Evolutionary conservation across 2,888 invertebrate species (phyloP), one percentile per base, ranked within the genome.

Genomic region (Sisyra nigra): DNA sequence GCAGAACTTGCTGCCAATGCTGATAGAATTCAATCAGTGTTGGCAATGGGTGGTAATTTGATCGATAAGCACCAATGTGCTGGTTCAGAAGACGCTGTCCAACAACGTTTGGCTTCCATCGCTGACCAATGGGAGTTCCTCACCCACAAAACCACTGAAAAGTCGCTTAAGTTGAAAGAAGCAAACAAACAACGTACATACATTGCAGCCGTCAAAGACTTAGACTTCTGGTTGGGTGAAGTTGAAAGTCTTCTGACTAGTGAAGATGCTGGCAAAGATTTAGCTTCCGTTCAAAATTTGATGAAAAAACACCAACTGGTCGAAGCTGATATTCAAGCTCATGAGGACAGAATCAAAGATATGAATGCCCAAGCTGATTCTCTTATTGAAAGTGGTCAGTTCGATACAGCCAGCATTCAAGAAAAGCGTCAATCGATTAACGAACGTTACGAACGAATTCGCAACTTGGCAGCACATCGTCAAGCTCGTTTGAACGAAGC

Each of bases 151-250:
- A 94, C 96, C 0, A 89, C 91, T 0, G 98, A 98, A 66, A 99
- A 99, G 66, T 93, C 93, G 2, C 74, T 96, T 57, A 94, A 96
- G 61, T 70, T 98, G 55, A 97, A 98, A 65, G 98, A 99, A 63
- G 98, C 98, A 41, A 98, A 97, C 67, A 92, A 96, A 59, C 98
- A 98, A 62, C 80, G 97, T 50, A 94, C 94, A 0, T 99, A 97
- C 71, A 97, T 98, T 65, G 98, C 98, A 46, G 97, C 93, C 31
- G 96, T 98, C 48, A 98, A 99, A 66, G 98, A 98, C 67, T 76
- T 98, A 51, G 98, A 99, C 68, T 98, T 99, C 69, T 98, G 98
- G 98, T 78, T 99, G 44, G 97, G 97, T 53, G 97, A 98, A 74
- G 94, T 96, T 47, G 96, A 96, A 60, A 91, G 91, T 60, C 68